Evolutionary conservation across 2,113 vertebrate species (phyloP).

Genomic region (Erythrolamprus reginae): DNA sequence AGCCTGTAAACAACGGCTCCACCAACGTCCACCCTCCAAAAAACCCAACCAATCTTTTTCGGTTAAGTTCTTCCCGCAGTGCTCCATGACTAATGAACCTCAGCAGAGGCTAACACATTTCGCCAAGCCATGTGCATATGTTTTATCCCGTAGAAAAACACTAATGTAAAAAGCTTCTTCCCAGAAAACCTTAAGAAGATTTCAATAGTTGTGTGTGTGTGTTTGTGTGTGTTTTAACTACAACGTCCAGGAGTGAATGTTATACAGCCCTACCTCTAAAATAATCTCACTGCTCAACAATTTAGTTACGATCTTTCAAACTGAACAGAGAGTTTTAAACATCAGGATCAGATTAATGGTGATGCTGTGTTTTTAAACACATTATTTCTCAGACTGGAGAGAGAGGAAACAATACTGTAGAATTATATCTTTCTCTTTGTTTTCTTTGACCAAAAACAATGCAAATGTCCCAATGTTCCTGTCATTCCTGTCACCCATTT

Average conservation of each 20-base stretch:
- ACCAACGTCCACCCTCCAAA: not conserved
- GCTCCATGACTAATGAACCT: not conserved
- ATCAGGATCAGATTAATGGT: not conserved
- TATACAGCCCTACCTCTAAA: not conserved
- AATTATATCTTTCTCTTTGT: not conserved
- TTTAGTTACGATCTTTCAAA: not conserved
- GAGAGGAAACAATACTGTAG: not conserved
- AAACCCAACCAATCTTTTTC: not conserved
- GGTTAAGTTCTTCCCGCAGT: not conserved
- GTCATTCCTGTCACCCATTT: no score
- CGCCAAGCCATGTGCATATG: not conserved
- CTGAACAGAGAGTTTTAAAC: not conserved
- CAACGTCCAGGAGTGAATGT: not conserved
- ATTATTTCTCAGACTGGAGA: not conserved
- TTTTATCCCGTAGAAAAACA: not conserved
- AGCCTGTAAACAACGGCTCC: not conserved
- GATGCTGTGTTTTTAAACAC: not conserved
- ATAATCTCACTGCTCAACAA: not conserved
- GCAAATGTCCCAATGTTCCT: not conserved
- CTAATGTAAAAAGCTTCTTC: not conserved
- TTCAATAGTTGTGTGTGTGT: not conserved
- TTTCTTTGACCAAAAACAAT: not conserved
- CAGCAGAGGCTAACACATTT: not conserved
- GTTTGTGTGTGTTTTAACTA: no score
- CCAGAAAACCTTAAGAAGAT: not conserved